Conservation (phyloP, 92 coral and sea anemone genomes). For the Phenganax marumi region DNA sequence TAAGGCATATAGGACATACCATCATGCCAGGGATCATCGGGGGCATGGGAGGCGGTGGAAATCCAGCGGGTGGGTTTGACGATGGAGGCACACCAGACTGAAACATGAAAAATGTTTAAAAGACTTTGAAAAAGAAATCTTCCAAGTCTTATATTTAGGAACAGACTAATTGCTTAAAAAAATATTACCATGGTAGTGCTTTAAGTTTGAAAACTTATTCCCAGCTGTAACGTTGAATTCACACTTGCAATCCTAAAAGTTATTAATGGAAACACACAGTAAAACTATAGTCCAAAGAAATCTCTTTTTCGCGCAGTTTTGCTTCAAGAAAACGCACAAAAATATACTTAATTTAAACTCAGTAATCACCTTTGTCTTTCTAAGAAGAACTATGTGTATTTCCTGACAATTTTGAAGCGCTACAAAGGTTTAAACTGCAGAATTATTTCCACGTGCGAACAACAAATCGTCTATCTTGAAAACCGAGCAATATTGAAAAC, state of each 20-base stretch:
- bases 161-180: too few relatives aligned
- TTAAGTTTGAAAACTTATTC: too few relatives aligned
- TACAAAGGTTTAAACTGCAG: neutral
- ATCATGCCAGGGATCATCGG: conserved; percentile 44
- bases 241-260: too few relatives aligned
- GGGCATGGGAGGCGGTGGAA: conserved; percentile 44
- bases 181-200: too few relatives aligned
- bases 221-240: too few relatives aligned
- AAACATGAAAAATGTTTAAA: neutral
- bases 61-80: conserved; percentile 11
- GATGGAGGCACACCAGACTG: conserved; percentile 20
- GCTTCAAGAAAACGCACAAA: too few relatives aligned
- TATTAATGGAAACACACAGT: too few relatives aligned
- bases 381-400: neutral
- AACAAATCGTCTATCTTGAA: conserved; percentile 17
- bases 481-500: neutral
- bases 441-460: neutral
- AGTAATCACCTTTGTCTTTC: neutral
- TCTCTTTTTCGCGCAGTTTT: too few relatives aligned
- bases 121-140: neutral
- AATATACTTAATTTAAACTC: too few relatives aligned
- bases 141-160: neutral
- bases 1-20: conserved; percentile 4
- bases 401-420: neutral
- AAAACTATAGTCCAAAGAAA: too few relatives aligned